Evolutionary conservation across 35 echinoderm and acorn worm species (phyloP).

Genomic region (Chiridota heheva): DNA sequence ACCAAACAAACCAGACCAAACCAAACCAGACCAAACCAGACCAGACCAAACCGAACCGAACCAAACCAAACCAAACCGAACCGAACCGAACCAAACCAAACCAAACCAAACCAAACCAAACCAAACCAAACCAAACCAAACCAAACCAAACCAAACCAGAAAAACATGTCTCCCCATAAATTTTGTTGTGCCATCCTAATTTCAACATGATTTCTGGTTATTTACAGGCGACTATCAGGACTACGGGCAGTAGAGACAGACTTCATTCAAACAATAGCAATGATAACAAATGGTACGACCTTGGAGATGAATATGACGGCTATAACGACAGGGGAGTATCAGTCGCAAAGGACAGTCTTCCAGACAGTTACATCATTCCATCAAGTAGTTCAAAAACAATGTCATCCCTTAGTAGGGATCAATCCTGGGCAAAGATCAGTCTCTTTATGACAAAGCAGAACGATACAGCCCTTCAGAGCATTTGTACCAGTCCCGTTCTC

Average conservation of each 20-base stretch:
- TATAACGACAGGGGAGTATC: conserved; percentile 75
- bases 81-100: conserved; percentile 25
- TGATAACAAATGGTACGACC: conserved; percentile 97
- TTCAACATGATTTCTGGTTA: no score
- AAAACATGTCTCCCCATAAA: no score
- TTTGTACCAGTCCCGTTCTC: conserved; percentile 30
- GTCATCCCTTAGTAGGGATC: not conserved
- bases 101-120: conserved; percentile 33
- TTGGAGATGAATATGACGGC: conserved; percentile 68
- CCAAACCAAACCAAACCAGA: conserved; percentile 19
- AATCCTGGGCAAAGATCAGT: conserved; percentile 20
- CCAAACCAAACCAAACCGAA: conserved; percentile 31
- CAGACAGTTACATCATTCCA: conserved; percentile 32
- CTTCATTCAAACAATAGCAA: conserved; percentile 61
- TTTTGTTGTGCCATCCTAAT: no score
- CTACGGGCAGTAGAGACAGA: conserved; percentile 71
- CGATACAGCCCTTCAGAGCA: conserved; percentile 87
- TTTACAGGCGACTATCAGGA: conserved; percentile 61
- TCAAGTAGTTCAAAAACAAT: conserved; percentile 12
- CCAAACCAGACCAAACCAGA: conserved; percentile 47
- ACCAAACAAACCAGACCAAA: conserved; percentile 50
- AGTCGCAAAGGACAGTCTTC: conserved; percentile 49
- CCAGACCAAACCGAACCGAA: conserved; percentile 38
- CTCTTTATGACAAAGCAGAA: conserved; percentile 70
- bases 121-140: conserved; percentile 30